Evolutionary conservation across 2,888 invertebrate genomes (phyloP), one percentile per base, ranked within the genome.

Genomic region (Drosophila eohydei): DNA sequence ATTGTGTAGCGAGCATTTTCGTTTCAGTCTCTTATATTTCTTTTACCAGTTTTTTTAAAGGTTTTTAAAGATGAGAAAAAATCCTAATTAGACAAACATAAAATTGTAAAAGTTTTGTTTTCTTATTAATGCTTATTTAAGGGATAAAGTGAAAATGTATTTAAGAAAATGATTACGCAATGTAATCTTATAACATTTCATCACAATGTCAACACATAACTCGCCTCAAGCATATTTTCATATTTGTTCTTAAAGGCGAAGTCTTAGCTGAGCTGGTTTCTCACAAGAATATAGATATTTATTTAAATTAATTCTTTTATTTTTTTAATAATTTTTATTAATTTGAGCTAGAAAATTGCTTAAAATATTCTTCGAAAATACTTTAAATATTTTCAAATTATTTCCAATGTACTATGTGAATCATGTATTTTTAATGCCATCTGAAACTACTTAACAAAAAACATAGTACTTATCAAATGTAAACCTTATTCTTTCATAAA

Each of bases 1-100:
- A 75, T 76, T 76, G 71, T 76, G 59, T 56, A 66, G 57, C 62
- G 56, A 43, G 34, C 44, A 43, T 56, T 34, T 59, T 34, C 21
- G 8, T 41, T 28, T 14, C 2, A 21, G 3, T 16, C 51, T 32
- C 28, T 48, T n/a, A 21, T 26, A 11, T 30, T 30, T 14, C 12
- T 30, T 40, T 21, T 6, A 16, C 11, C 32, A 26, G 12, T 48
- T 57, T 5, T 48, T 51, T 66, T 65, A 57, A 71, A 71, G 63
- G 48, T 41, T 21, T 16, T 56, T 46, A 34, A 68, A 69, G 44
- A 51, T 30, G 30, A 1, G 0, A 46, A 61, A 26, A 9, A 9
- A 52, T 30, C 51, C 14, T 38, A 54, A 54, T 54, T 54, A 28
- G 28, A 26, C 26, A 38, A 28, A n/a, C 7, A n/a, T 7, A n/a